phyloP scores from a whole-genome alignment of 2,113 vertebrate genomes.

The Mystacornis crossleyi region DNA sequence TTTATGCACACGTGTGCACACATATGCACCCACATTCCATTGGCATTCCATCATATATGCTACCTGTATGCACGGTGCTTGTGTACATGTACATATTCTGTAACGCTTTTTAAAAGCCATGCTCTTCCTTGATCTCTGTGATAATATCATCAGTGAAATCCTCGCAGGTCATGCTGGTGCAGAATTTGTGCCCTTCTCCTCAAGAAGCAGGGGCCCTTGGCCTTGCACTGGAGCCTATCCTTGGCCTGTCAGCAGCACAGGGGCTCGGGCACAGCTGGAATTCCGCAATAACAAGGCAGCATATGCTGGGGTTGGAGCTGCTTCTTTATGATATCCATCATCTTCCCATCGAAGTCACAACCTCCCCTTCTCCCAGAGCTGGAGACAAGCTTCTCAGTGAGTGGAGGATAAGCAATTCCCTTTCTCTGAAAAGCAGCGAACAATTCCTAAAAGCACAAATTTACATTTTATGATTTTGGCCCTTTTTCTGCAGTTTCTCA shows the following conservation, averaged over 20 bases:
- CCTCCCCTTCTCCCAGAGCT: not conserved
- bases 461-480: slow-evolving; percentile 49
- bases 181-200: not conserved
- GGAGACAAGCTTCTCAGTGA: accelerated
- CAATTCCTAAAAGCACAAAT: not conserved
- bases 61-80: accelerated
- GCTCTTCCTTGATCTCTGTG: not conserved
- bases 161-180: not conserved
- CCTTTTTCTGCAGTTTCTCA: not conserved
- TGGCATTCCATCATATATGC: not conserved
- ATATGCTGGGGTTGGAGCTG: not conserved
- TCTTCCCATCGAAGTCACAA: not conserved
- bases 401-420: accelerated
- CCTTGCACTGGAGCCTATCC: not conserved
- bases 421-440: not conserved
- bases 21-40: not conserved
- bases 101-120: accelerated
- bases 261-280: not conserved
- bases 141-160: not conserved
- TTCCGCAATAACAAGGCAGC: not conserved
- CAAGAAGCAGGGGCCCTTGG: not conserved
- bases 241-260: too few species aligned
- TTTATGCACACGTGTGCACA: not conserved
- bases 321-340: accelerated
- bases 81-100: accelerated